Conservation (phyloP, 1,140 invertebrate genomes). For the Chironomus striatipennis region DNA sequence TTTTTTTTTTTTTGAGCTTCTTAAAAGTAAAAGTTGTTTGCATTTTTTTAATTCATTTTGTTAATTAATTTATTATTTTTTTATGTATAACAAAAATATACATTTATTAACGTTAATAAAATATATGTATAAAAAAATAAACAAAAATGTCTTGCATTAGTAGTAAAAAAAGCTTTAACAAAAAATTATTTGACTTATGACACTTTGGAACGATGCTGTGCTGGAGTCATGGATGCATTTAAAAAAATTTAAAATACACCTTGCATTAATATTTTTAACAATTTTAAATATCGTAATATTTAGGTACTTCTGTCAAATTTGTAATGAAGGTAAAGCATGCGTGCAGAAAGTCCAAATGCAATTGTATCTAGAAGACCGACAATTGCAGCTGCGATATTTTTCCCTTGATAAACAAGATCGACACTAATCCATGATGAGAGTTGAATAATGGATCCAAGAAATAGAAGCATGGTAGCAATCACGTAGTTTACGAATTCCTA, state of each 20-base stretch:
- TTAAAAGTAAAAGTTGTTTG: too few relatives aligned
- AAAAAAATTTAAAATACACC: too few relatives aligned
- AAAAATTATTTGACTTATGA: neutral
- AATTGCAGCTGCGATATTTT: conserved; percentile 65
- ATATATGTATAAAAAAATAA: neutral
- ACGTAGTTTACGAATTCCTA: conserved; percentile 72
- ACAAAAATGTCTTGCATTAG: neutral
- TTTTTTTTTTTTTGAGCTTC: too few relatives aligned
- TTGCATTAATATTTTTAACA: too few relatives aligned
- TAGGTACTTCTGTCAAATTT: conserved; percentile 43
- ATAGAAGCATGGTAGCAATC: conserved; percentile 60
- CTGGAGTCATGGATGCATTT: too few relatives aligned
- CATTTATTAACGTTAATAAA: neutral
- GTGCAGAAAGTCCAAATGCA: conserved; percentile 64
- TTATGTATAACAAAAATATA: neutral
- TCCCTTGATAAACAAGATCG: conserved; percentile 38
- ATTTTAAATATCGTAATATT: too few relatives aligned
- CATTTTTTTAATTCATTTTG: too few relatives aligned
- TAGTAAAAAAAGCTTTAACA: neutral
- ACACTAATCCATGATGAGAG: conserved; percentile 50
- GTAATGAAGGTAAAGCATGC: conserved; percentile 66
- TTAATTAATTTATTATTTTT: neutral
- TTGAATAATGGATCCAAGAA: conserved; percentile 71
- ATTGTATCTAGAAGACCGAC: conserved; percentile 76
- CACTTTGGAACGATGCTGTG: neutral